phyloP scores from a whole-genome alignment of 92 coral and sea anemone genomes.

The Desmophyllum pertusum region DNA sequence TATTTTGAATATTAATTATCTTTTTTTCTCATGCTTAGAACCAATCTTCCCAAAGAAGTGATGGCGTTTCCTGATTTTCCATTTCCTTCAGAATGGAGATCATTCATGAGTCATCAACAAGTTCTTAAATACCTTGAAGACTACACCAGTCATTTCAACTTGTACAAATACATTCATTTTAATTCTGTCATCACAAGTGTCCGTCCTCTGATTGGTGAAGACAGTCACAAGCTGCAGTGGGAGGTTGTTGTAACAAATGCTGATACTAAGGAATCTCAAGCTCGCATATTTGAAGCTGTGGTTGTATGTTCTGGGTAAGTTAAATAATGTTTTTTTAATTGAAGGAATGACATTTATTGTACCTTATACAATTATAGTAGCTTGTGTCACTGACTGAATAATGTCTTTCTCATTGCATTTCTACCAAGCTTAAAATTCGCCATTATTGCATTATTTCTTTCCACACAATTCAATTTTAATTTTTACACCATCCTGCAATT shows the following conservation, averaged over 20 bases:
- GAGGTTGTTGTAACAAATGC: constrained; percentile 68
- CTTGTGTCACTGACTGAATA: too few species aligned
- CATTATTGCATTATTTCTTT: too few species aligned
- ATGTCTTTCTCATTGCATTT: too few species aligned
- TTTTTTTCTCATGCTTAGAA: constrained; percentile 59
- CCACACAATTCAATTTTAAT: too few species aligned
- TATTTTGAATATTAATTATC: neutral
- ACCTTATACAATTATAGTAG: too few species aligned
- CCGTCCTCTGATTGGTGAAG: constrained; percentile 48
- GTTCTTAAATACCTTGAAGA: constrained; percentile 74
- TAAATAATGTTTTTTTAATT: neutral
- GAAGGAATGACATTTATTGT: neutral
- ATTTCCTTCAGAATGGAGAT: constrained; percentile 66
- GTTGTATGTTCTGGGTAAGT: constrained; percentile 91
- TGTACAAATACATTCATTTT: constrained; percentile 65
- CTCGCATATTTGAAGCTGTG: constrained; percentile 70
- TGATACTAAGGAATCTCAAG: constrained; percentile 39
- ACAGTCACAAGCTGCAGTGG: constrained; percentile 55
- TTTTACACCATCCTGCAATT: too few species aligned
- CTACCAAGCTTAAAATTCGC: too few species aligned
- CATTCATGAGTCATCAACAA: constrained; percentile 63
- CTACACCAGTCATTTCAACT: constrained; percentile 68
- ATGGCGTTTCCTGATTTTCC: constrained; percentile 92
- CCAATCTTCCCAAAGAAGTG: constrained; percentile 88
- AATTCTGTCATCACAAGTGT: constrained; percentile 67